Conservation (phyloP, 1,140 invertebrate species). For the Trichomalopsis sarcophagae region DNA sequence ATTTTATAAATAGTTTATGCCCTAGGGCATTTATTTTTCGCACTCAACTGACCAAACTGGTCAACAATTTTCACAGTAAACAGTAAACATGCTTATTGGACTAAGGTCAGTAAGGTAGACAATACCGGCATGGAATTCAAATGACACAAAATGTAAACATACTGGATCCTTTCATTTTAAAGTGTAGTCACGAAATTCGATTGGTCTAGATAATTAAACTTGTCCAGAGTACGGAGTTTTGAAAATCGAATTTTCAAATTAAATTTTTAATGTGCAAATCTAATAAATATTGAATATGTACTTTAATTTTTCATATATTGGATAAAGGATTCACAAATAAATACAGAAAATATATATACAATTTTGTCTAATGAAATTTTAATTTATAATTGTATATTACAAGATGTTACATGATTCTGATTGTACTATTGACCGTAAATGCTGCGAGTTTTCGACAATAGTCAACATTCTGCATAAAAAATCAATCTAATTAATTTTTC, state of each 20-base stretch:
- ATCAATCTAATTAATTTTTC: constrained; percentile 22
- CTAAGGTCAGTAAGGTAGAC: background rate
- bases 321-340: background rate
- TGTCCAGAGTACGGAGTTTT: background rate
- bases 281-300: background rate
- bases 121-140: background rate
- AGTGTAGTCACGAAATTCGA: background rate
- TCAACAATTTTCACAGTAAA: background rate
- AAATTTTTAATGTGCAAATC: constrained; percentile 43
- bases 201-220: background rate
- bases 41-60: background rate
- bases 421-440: constrained; percentile 49
- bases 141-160: constrained; percentile 5
- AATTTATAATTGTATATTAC: constrained; percentile 57
- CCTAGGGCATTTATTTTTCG: background rate
- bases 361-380: constrained; percentile 35
- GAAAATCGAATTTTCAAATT: background rate
- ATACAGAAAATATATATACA: background rate
- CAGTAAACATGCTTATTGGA: background rate
- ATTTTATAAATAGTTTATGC: background rate
- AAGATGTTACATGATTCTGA: constrained; percentile 52
- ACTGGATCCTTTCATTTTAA: background rate
- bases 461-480: constrained; percentile 36
- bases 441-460: constrained; percentile 27
- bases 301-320: too few species aligned